Evolutionary conservation across 2,113 vertebrate genomes (phyloP), one percentile per base, ranked within the genome.

Genomic region (Grallaria varia): DNA sequence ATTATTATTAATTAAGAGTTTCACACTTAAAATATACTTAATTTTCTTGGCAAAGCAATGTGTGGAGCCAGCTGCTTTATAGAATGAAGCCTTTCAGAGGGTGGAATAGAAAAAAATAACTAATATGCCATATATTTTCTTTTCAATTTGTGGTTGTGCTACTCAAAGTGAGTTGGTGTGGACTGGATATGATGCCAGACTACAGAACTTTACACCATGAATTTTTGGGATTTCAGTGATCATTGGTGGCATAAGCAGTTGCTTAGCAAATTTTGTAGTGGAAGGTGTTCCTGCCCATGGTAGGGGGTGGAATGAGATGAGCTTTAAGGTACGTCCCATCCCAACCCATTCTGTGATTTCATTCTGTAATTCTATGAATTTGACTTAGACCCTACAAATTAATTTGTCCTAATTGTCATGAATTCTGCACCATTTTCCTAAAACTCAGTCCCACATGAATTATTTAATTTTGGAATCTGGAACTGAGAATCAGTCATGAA

Each of bases 181-280:
- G 81, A 37, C 25, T 30, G 42, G 23, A n/a, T 37, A 6, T 4
- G 47, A 3, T 78, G 52, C 33, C 50, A 56, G 83, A 6, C 42
- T 49, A 9, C 19, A 37, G 25, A 39, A 2, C 19, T 80, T 27
- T 4, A 3, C 37, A 15, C 0, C 7, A 0, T 13, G 31, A 23
- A 42, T 19, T 21, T n/a, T 15, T 4, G 81, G 60, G 62, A 13
- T n/a, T 52, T 58, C 66, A 60, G 74, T 13, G 67, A 55, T 59
- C 35, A 2, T 0, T 37, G 59, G 2, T 33, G 56, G 50, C 28
- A 37, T 28, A 13, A 56, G 56, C 77, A 71, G 2, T 56, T 55
- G 9, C 31, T 10, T n/a, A 33, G 56, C 24, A 45, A 31, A 25
- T 20, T 76, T 7, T 35, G 21, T 10, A 1, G 10, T 31, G 75